These are phyloP conservation scores for Lagocephalus sceleratus DNA, from an alignment of 2,797 vertebrate species.

Conservation along the genomic window DNA sequence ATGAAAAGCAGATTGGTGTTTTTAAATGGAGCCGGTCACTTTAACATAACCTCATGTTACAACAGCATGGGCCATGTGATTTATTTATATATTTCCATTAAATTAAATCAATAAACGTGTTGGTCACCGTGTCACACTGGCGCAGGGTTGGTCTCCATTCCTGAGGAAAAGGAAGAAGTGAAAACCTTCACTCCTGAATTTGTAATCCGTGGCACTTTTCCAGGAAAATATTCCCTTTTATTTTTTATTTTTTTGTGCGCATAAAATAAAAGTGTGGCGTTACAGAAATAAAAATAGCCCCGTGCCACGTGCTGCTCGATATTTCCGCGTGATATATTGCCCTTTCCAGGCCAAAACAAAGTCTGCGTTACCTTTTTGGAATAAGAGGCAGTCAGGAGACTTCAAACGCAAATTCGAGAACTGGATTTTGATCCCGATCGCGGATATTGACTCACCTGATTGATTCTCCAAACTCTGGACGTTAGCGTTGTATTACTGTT, in stretches of 20 bases:
- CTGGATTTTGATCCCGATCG: constrained; percentile 18
- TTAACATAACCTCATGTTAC: constrained; percentile 1
- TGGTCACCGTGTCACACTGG: constrained; percentile 9
- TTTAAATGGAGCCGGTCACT: background rate
- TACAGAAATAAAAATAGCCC: constrained; percentile 54
- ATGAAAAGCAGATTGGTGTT: constrained; percentile 27
- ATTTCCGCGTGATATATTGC: constrained; percentile 39
- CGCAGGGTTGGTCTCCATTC: constrained; percentile 16
- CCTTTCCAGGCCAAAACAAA: constrained; percentile 44
- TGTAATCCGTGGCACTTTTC: constrained; percentile 29
- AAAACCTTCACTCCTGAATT: constrained; percentile 17
- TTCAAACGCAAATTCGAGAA: constrained; percentile 14
- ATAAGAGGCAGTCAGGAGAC: constrained; percentile 28
- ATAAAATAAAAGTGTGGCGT: constrained; percentile 48
- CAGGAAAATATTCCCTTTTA: constrained; percentile 13
- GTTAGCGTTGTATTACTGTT: too few species aligned
- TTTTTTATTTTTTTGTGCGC: constrained; percentile 17
- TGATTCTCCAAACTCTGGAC: too few species aligned
- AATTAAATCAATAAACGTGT: constrained; percentile 14
- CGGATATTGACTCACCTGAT: constrained; percentile 13
- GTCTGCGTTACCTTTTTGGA: constrained; percentile 28
- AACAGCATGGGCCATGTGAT: too few species aligned
- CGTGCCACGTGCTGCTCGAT: constrained; percentile 29
- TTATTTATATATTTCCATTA: too few species aligned
- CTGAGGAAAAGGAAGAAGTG: constrained; percentile 13